These are phyloP conservation scores for Anthonomus grandis DNA, from an alignment of 1,140 invertebrate species.

Conservation along the genomic window DNA sequence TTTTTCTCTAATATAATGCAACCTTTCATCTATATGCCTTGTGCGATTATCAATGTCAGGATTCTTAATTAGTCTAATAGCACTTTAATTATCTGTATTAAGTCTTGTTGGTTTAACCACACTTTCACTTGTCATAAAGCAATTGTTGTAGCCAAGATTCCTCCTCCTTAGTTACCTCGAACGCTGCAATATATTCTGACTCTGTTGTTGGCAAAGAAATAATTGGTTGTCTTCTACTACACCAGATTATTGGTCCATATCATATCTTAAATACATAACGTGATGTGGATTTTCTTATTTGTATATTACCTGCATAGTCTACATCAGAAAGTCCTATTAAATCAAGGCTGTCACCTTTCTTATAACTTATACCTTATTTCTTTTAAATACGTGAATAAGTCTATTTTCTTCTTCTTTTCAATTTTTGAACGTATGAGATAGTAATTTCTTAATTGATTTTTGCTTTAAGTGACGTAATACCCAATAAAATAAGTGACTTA, in stretches of 20 bases:
- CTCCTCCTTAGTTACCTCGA: slow-evolving; percentile 40
- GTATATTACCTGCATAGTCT: slow-evolving; percentile 42
- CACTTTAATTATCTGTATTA: slow-evolving; percentile 30
- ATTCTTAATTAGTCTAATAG: slow-evolving; percentile 39
- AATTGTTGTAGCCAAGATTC: slow-evolving; percentile 40
- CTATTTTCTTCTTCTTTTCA: too few species aligned
- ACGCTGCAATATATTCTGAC: slow-evolving; percentile 45
- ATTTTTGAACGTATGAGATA: too few species aligned
- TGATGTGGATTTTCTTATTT: slow-evolving; percentile 40
- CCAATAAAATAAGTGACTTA: too few species aligned
- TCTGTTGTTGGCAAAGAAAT: slow-evolving; percentile 46
- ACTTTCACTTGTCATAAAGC: slow-evolving; percentile 26
- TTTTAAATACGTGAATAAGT: too few species aligned
- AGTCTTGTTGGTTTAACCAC: neutral
- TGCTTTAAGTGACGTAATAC: too few species aligned
- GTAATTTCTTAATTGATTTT: too few species aligned
- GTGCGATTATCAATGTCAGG: slow-evolving; percentile 10
- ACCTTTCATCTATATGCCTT: neutral
- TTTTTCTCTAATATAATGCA: neutral
- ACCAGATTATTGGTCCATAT: slow-evolving; percentile 41
- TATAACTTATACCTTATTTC: too few species aligned
- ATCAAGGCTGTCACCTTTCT: too few species aligned
- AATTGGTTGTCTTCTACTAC: slow-evolving; percentile 40
- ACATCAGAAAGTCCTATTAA: slow-evolving; percentile 38
- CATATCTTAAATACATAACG: slow-evolving; percentile 32